Percentiles rank a stretch among this genome's conserved stretches.
These are phyloP conservation scores for Athene cunicularia DNA, from an alignment of 2,113 vertebrate species.

Conservation along the genomic window DNA sequence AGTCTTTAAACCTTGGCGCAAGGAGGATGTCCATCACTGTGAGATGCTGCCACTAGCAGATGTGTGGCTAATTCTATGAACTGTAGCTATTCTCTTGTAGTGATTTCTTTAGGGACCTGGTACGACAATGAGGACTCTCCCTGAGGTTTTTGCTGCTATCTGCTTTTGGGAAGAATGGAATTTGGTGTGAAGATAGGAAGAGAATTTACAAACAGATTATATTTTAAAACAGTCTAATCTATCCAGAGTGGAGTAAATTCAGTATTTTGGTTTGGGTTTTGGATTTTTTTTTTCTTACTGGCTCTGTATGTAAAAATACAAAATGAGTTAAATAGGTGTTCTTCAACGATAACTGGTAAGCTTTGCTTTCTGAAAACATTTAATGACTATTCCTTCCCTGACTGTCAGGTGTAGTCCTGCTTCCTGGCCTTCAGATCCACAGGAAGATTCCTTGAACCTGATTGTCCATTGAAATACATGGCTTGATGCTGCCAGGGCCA, in stretches of 20 bases:
- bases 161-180: neutral
- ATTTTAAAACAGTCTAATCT: neutral
- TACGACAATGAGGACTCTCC: neutral
- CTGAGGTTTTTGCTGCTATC: neutral
- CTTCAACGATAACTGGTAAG: neutral
- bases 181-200: neutral
- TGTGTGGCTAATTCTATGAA: neutral
- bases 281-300: neutral
- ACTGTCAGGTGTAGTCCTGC: neutral
- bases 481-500: neutral
- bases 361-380: neutral
- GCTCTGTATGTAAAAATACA: neutral
- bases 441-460: neutral
- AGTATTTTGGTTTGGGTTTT: neutral
- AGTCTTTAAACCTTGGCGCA: neutral
- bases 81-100: neutral
- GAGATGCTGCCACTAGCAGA: neutral
- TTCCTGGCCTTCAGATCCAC: neutral
- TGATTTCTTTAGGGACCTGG: neutral
- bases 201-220: neutral
- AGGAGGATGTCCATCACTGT: neutral
- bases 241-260: neutral
- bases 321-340: neutral
- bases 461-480: neutral
- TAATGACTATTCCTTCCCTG: neutral